Base-by-base conservation (phyloP, 2,797 vertebrate genomes). In the Ceryle rudis region DNA sequence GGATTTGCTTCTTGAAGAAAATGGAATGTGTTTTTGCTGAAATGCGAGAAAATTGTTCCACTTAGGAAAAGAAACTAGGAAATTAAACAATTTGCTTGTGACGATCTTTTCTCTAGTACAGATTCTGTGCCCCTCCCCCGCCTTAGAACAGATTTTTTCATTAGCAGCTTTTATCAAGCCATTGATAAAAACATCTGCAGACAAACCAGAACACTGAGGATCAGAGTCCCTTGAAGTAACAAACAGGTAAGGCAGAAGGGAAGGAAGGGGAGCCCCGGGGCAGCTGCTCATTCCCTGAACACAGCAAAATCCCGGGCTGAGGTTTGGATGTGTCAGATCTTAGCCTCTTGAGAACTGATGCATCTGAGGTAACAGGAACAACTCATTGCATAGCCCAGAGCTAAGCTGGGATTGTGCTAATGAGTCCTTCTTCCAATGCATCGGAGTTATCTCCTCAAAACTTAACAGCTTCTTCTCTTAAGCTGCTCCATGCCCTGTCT, bases 111-210 rank as follows among this genome's bases (percentile, higher is more conserved):
- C 74, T 46, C 4, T 29, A 20, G 16, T 41, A 51, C 9, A 33
- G 23, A 37, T 37, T 3, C 41, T 41, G 41, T 14, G 14, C 12
- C 26, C 51, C 11, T n/a, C n/a, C 6, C 5, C 12, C 0, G 14
- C 10, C 21, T 65, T 54, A 44, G 21, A 71, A 71, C 3, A 51
- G 12, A 15, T 28, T 61, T 81, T 81, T 89, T 69, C 33, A 35
- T 39, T 51, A 55, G 51, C 28, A 91, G 71, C 37, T 79, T 37
- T 23, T 74, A 79, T 57, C 14, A 58, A 84, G 19, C 37, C 14
- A 28, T 9, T 21, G 26, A 46, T 15, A 79, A 81, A 75, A 87
- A 14, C 41, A 62, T 11, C 18, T 42, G 49, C 73, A 81, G 65
- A 41, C 33, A 55, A 87, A 51, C 3, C 26, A 60, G 64, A 39